Evolutionary conservation across 2,888 invertebrate species (phyloP), one percentile per base, ranked within the genome.

Genomic region (Phyto melanocephala): DNA sequence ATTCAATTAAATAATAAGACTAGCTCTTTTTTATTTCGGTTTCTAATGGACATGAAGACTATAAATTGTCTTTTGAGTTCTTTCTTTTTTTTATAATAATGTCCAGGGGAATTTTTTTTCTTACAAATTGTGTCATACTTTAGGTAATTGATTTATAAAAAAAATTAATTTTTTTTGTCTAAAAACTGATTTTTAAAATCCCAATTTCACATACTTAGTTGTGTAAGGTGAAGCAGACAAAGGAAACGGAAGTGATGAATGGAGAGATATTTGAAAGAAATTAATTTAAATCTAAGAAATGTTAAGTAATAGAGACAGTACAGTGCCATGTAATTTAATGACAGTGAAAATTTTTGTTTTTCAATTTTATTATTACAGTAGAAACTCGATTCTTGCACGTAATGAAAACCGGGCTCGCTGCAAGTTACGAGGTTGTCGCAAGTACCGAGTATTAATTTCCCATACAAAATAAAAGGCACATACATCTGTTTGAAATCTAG

Each of bases 1-100:
- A 81, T 81, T 81, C 68, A 81, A 79, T 81, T 81, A 76, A 15
- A 54, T 45, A 74, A 54, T 50, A 28, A 63, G 81, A 56, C 11
- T 11, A 47, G 33, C 37, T 33, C 37, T 52, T 80, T 40, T 24
- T 40, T n/a, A 1, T 28, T 10, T 7, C 28, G 28, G 6, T 28
- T 28, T 3, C 6, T 28, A 6, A 50, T 17, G 17, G 17, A 42
- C 7, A 37, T n/a, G n/a, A 11, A 28, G 40, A 54, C 28, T 28
- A 67, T 54, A 54, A 17, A n/a, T 24, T n/a, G 33, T 37, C 15
- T 37, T 20, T 54, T 15, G 24, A 52, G 35, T 37, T 40, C 15
- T 28, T 2, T 28, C 3, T 2, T 5, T 13, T 10, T 7, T 3
- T 15, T 45, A 54, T 54, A 40, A 17, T 54, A 22, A 0, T 22